Evolutionary conservation across 1,140 invertebrate genomes (phyloP).

Genomic region (Scaptodrosophila lebanonensis): DNA sequence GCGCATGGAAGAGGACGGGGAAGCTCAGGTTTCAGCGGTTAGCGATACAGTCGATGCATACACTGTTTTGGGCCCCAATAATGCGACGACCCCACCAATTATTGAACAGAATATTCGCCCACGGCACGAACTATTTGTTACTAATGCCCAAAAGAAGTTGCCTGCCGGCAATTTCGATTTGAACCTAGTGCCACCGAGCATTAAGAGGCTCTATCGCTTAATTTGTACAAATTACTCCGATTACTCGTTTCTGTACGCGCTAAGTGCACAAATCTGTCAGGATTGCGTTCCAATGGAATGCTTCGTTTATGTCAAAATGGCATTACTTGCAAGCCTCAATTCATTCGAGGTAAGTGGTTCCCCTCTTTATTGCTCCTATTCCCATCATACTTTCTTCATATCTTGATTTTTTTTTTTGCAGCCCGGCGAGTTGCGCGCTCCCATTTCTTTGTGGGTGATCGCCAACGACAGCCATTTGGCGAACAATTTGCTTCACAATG

Average conservation of each 20-base stretch:
- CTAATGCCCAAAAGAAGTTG: background rate
- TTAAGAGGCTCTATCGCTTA: conserved; percentile 41
- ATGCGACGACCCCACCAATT: no score
- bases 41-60: no score
- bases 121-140: conserved; percentile 1
- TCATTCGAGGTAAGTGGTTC: conserved; percentile 35
- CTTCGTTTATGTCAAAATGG: conserved; percentile 64
- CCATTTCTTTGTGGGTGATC: conserved; percentile 59
- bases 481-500: conserved; percentile 35
- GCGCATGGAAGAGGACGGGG: background rate
- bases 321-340: conserved; percentile 44
- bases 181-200: conserved; percentile 34
- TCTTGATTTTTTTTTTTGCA: conserved; percentile 2
- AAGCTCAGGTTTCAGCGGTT: no score
- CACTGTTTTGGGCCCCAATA: no score
- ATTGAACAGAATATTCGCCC: no score
- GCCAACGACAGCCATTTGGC: conserved; percentile 39
- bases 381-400: no score
- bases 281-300: conserved; percentile 64
- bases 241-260: conserved; percentile 58
- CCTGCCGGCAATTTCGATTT: conserved; percentile 16
- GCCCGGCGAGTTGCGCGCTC: conserved; percentile 41
- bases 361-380: no score
- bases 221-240: conserved; percentile 55
- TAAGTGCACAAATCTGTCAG: conserved; percentile 58